Evolutionary conservation across 2,888 invertebrate species (phyloP).

Genomic region (Xanthorhoe designata): DNA sequence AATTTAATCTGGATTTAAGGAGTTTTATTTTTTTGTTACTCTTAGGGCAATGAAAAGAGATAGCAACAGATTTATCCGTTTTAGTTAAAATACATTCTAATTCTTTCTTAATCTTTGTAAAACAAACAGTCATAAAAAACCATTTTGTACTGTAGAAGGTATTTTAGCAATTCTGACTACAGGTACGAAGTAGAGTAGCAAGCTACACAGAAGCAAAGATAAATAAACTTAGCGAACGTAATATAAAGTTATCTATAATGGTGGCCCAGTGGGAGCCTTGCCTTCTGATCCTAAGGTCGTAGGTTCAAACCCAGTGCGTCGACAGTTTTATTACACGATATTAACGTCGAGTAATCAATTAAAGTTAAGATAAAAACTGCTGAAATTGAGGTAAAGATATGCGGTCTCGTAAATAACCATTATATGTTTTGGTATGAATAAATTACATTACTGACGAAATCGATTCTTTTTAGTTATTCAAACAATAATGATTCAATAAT

Average conservation of each 20-base stretch:
- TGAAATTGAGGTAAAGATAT: neutral
- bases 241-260: conserved; percentile 7
- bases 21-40: too few species aligned
- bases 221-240: neutral
- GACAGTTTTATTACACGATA: neutral
- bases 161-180: neutral
- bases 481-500: too few species aligned
- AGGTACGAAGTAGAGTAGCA: neutral
- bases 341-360: neutral
- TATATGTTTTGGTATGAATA: too few species aligned
- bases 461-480: too few species aligned
- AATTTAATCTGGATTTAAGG: too few species aligned
- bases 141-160: too few species aligned
- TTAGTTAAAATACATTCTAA: too few species aligned
- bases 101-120: too few species aligned
- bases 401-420: neutral
- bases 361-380: neutral
- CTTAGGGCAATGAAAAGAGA: too few species aligned
- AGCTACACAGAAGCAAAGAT: neutral
- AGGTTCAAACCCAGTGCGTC: conserved; percentile 8
- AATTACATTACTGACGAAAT: too few species aligned
- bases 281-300: conserved; percentile 17
- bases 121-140: too few species aligned
- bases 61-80: too few species aligned
- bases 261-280: conserved; percentile 4